These are phyloP conservation scores for Eupithecia subumbrata DNA, from an alignment of 2,888 invertebrate genomes.

Conservation along the genomic window DNA sequence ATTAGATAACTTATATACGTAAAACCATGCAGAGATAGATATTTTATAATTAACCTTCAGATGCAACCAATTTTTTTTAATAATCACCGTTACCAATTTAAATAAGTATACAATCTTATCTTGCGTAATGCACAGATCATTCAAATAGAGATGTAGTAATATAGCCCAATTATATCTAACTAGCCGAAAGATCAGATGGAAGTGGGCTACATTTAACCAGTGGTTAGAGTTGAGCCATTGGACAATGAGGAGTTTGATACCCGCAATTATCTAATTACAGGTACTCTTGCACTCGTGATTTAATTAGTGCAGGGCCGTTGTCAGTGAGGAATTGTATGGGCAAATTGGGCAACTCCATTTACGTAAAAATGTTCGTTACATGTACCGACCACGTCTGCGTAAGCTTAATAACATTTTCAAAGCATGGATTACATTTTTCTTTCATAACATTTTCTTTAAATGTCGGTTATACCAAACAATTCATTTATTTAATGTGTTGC, in stretches of 20 bases:
- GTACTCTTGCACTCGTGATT: slow-evolving; percentile 26
- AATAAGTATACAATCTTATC: neutral
- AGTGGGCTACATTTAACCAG: slow-evolving; percentile 26
- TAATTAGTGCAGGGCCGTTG: slow-evolving; percentile 23
- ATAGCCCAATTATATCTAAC: slow-evolving; percentile 17
- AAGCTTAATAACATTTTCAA: no score
- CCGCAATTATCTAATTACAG: slow-evolving; percentile 42
- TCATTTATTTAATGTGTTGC: no score
- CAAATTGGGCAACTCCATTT: neutral
- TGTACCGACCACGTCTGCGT: no score
- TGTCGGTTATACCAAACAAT: no score
- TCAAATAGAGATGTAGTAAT: slow-evolving; percentile 14
- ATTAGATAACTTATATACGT: no score
- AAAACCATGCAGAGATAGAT: no score
- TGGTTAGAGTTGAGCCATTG: slow-evolving; percentile 40
- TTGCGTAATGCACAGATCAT: slow-evolving; percentile 6
- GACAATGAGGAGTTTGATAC: slow-evolving; percentile 30
- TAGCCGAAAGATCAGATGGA: slow-evolving; percentile 11
- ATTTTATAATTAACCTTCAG: neutral
- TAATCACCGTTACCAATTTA: neutral
- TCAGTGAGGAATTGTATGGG: slow-evolving; percentile 15
- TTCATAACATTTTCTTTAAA: no score
- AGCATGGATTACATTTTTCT: no score
- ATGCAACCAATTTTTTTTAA: neutral
- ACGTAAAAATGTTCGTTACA: neutral